A percentile compares a stretch with the other conserved stretches of the same genome.
These are phyloP conservation scores for Dendrocincla fuliginosa DNA, from an alignment of 2,797 vertebrate genomes.

Conservation along the genomic window DNA sequence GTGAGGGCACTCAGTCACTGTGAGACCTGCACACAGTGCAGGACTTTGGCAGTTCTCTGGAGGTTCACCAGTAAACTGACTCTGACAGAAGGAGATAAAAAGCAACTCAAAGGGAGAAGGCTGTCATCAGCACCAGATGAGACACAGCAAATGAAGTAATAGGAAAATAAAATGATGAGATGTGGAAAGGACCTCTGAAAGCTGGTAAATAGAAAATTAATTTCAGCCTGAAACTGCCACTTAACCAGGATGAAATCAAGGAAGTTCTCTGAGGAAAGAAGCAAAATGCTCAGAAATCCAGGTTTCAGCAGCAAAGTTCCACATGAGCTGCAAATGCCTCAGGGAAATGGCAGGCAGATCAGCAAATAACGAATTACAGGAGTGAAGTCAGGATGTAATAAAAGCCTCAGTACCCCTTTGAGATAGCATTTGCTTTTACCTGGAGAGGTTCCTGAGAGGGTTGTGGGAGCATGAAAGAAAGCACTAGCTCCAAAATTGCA, in stretches of 20 bases:
- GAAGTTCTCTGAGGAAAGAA: not conserved
- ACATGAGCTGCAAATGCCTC: not conserved
- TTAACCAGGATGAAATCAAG: not conserved
- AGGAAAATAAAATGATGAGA: not conserved
- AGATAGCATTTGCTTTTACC: constrained; percentile 55
- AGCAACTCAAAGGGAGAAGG: not conserved
- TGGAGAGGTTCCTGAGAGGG: constrained; percentile 7
- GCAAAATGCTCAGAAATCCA: not conserved
- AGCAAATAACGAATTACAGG: not conserved
- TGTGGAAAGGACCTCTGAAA: not conserved
- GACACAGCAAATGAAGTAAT: not conserved
- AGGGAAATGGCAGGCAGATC: constrained; percentile 18
- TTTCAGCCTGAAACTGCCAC: not conserved
- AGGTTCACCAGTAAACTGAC: not conserved
- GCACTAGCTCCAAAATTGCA: constrained; percentile 21
- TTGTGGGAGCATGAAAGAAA: constrained; percentile 46
- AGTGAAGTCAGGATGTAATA: constrained; percentile 37
- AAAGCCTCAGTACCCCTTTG: constrained; percentile 46
- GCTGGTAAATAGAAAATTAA: constrained; percentile 9
- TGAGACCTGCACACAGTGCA: not conserved
- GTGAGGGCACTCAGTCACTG: not conserved
- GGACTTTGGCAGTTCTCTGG: not conserved
- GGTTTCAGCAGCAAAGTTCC: constrained; percentile 12
- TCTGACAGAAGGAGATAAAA: not conserved
- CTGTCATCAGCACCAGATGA: not conserved